Percentiles rank a stretch among this genome's conserved stretches.
These are phyloP conservation scores for Vimba vimba DNA, from an alignment of 2,113 vertebrate species.

Conservation along the genomic window DNA sequence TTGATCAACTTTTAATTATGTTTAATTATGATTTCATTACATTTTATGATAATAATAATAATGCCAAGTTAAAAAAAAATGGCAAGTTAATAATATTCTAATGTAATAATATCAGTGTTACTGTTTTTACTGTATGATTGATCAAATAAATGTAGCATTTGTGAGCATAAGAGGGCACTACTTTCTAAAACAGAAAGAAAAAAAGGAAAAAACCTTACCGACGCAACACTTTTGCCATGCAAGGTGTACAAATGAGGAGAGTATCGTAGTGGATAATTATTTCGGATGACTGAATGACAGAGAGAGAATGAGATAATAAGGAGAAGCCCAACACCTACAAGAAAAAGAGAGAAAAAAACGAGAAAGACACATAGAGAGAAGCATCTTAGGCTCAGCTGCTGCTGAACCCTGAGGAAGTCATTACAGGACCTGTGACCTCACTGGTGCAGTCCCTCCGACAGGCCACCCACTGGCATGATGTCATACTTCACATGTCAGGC, in stretches of 20 bases:
- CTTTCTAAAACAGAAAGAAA: neutral
- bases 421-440: slow-evolving; percentile 74
- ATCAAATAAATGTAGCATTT: neutral
- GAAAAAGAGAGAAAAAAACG: neutral
- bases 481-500: slow-evolving; percentile 73
- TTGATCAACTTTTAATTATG: no score
- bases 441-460: slow-evolving; percentile 64
- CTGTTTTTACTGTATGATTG: neutral
- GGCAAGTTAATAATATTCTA: no score
- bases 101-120: no score
- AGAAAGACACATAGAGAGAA: neutral
- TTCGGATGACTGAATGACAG: neutral
- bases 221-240: neutral
- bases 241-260: no score
- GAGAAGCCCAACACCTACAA: slow-evolving; percentile 1
- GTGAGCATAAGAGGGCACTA: neutral
- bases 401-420: slow-evolving; percentile 73
- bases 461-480: slow-evolving; percentile 69
- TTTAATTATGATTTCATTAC: neutral
- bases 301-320: neutral
- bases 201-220: neutral
- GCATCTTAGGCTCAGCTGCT: slow-evolving; percentile 31
- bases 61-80: no score
- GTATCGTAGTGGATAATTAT: neutral
- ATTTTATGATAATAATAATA: no score